Evolutionary conservation across 2,797 vertebrate species (phyloP).

Genomic region (Sebastes iracundus): DNA sequence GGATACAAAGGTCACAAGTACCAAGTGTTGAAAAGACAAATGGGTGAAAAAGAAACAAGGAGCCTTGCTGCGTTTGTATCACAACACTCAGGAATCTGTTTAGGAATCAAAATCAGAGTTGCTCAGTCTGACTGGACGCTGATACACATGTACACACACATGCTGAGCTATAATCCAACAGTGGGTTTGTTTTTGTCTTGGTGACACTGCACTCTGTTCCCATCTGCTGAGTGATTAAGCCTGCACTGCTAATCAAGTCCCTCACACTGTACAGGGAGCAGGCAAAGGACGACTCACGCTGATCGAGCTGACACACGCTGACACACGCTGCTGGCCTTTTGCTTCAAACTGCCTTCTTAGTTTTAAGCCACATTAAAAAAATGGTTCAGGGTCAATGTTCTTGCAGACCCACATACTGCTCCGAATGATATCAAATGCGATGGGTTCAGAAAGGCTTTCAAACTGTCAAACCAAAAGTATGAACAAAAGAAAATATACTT

Average conservation of each 20-base stretch:
- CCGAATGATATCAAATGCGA: neutral
- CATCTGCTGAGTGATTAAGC: constrained; percentile 73
- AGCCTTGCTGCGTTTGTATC: constrained; percentile 3
- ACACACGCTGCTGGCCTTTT: neutral
- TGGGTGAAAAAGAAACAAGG: neutral
- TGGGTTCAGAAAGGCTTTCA: neutral
- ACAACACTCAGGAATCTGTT: constrained; percentile 33
- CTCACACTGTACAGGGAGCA: constrained; percentile 28
- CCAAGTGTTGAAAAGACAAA: constrained; percentile 44
- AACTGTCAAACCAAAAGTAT: neutral
- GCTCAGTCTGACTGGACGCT: constrained; percentile 8
- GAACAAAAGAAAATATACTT: neutral
- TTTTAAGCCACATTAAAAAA: neutral
- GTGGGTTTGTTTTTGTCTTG: constrained; percentile 65
- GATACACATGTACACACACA: neutral
- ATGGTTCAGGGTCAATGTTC: neutral
- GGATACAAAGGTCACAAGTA: constrained; percentile 56
- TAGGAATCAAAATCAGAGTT: constrained; percentile 32
- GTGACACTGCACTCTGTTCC: constrained; percentile 64
- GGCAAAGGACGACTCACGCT: constrained; percentile 17
- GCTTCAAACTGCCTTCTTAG: neutral
- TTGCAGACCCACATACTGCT: neutral
- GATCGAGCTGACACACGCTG: neutral
- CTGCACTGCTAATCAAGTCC: constrained; percentile 66
- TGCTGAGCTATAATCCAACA: constrained; percentile 49